phyloP scores from a whole-genome alignment of 2,113 vertebrate species.

The Myotis yumanensis region DNA sequence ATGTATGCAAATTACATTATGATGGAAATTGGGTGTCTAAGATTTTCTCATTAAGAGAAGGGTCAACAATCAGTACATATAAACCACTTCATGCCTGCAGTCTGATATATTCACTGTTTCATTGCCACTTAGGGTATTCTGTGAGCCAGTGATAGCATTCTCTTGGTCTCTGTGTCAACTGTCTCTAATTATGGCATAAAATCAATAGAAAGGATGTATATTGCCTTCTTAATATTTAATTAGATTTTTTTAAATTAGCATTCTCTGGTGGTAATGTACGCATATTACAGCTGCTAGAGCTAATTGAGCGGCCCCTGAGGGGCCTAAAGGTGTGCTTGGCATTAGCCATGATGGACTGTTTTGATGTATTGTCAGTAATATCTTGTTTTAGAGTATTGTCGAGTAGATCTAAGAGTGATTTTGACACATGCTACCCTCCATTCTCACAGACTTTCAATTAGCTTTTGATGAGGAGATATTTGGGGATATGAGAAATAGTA shows the following conservation, averaged over 20 bases:
- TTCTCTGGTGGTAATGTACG: background rate
- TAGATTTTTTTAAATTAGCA: conserved; percentile 48
- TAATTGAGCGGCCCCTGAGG: background rate
- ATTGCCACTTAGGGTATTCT: background rate
- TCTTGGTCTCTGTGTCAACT: conserved; percentile 23
- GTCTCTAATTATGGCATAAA: conserved; percentile 40
- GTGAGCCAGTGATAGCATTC: background rate
- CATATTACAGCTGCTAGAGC: conserved; percentile 15
- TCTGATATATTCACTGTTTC: background rate
- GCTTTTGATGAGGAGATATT: background rate
- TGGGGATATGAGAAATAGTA: background rate
- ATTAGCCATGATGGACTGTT: background rate
- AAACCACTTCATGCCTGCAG: background rate
- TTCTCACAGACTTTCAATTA: background rate
- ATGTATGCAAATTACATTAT: conserved; percentile 56
- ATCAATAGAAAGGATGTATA: conserved; percentile 45
- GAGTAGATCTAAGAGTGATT: background rate
- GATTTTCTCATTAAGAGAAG: conserved; percentile 59
- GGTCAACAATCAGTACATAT: conserved; percentile 14
- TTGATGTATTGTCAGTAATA: background rate
- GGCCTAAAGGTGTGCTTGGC: background rate
- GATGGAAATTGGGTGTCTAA: conserved; percentile 61
- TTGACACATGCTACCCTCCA: background rate
- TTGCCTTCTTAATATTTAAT: conserved; percentile 62
- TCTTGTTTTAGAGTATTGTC: background rate